phyloP scores from a whole-genome alignment of 2,113 vertebrate species.

The Syrrhaptes paradoxus region DNA sequence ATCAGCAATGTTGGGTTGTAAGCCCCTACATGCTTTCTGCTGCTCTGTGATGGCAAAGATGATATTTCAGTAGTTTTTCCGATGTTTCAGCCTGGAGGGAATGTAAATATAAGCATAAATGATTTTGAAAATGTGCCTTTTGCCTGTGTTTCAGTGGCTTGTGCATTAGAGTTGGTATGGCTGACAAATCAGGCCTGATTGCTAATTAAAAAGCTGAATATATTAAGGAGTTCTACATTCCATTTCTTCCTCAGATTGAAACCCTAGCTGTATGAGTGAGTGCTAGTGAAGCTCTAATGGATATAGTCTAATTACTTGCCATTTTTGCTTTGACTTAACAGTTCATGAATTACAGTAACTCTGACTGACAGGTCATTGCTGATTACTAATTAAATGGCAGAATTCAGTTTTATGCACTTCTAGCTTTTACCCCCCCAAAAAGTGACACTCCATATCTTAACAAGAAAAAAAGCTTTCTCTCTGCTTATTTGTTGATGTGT shows the following conservation, averaged over 20 bases:
- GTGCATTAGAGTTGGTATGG: conserved; percentile 63
- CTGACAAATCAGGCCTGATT: conserved; percentile 76
- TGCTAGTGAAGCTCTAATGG: conserved; percentile 48
- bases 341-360: conserved; percentile 44
- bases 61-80: conserved; percentile 63
- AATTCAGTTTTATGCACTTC: conserved; percentile 9
- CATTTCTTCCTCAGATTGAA: conserved; percentile 46
- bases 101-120: conserved; percentile 76
- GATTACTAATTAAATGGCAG: conserved; percentile 65
- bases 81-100: conserved; percentile 51
- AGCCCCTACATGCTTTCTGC: conserved; percentile 52
- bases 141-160: conserved; percentile 50
- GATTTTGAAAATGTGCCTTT: conserved; percentile 68
- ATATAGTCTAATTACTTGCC: conserved; percentile 69
- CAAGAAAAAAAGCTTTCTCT: conserved; percentile 4
- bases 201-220: conserved; percentile 78
- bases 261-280: conserved; percentile 24
- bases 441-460: neutral
- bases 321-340: conserved; percentile 64
- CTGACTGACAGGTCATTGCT: conserved; percentile 59
- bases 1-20: conserved; percentile 72
- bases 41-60: conserved; percentile 52
- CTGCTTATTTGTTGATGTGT: neutral
- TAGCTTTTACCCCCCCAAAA: neutral
- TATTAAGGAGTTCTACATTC: conserved; percentile 64